These are phyloP conservation scores for Tetragonisca angustula DNA, from an alignment of 2,888 invertebrate species.

Conservation along the genomic window DNA sequence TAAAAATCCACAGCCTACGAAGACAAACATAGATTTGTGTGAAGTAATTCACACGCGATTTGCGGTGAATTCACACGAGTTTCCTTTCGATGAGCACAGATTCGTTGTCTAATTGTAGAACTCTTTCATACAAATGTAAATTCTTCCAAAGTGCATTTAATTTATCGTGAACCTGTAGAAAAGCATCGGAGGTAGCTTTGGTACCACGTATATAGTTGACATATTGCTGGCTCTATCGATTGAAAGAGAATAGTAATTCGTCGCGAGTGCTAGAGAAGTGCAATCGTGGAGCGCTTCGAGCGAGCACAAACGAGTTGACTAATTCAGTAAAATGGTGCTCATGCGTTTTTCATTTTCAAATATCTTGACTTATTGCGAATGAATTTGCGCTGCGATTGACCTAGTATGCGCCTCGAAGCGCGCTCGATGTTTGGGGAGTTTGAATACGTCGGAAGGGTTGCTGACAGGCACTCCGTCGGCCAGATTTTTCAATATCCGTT, in stretches of 20 bases:
- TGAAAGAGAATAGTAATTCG: background rate
- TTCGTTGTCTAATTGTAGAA: too few species aligned
- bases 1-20: too few species aligned
- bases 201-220: background rate
- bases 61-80: too few species aligned
- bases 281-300: background rate
- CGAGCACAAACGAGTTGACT: background rate
- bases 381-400: constrained; percentile 3
- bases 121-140: too few species aligned
- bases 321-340: background rate
- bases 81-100: too few species aligned
- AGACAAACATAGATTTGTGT: too few species aligned
- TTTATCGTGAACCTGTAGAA: background rate
- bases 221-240: background rate
- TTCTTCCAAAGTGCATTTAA: too few species aligned
- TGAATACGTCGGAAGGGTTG: background rate
- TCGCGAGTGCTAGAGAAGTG: constrained; percentile 4
- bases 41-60: too few species aligned
- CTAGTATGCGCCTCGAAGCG: background rate
- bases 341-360: constrained; percentile 6
- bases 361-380: constrained; percentile 5
- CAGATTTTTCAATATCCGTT: background rate
- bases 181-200: background rate
- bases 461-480: too few species aligned
- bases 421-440: constrained; percentile 7